Conservation (phyloP, 2,888 invertebrate species). For the Achlya flavicornis region DNA sequence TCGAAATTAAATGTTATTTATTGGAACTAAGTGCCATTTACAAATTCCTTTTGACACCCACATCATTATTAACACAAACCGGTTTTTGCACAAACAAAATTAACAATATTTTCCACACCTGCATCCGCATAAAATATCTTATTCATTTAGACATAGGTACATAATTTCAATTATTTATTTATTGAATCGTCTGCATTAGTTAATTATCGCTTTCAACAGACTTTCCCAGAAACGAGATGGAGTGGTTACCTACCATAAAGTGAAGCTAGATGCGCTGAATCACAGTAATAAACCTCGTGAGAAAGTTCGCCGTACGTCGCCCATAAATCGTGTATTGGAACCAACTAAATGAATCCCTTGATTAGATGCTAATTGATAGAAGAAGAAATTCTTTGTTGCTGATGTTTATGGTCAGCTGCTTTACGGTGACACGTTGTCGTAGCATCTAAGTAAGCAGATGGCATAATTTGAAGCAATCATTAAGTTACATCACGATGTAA, state of each 20-base stretch:
- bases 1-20: no score
- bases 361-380: conserved; percentile 74
- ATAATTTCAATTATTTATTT: neutral
- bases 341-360: conserved; percentile 71
- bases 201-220: conserved; percentile 19
- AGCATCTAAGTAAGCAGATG: conserved; percentile 34
- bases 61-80: neutral
- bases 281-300: conserved; percentile 63
- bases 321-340: conserved; percentile 67
- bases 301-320: conserved; percentile 61
- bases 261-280: conserved; percentile 52
- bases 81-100: neutral
- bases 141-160: neutral
- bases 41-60: no score
- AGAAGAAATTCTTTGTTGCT: conserved; percentile 64
- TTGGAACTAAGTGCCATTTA: no score
- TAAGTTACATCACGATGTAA: conserved; percentile 52
- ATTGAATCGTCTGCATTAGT: conserved; percentile 5
- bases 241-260: conserved; percentile 51
- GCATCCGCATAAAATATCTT: conserved; percentile 1
- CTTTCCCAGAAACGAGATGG: conserved; percentile 37
- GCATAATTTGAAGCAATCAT: conserved; percentile 39
- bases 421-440: conserved; percentile 57
- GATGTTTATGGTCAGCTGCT: conserved; percentile 31
- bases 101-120: neutral